Conservation (phyloP, 1,140 invertebrate species). For the Thaumetopoea pityocampa region DNA sequence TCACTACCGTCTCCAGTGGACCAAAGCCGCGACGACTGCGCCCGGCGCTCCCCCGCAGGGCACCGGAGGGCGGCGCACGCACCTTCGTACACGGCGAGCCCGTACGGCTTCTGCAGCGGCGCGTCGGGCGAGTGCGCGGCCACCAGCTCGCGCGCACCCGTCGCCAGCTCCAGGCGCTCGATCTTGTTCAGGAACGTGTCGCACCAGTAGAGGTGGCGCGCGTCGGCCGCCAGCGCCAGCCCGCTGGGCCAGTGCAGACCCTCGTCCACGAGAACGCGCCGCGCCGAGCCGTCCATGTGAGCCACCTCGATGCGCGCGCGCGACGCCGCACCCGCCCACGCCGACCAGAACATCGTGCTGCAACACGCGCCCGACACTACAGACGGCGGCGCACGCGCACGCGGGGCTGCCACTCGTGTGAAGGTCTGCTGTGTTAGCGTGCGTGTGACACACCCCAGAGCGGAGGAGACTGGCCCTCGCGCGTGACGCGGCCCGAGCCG, state of each 20-base stretch:
- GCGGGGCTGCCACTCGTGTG: no score
- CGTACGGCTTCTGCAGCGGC: slow-evolving; percentile 81
- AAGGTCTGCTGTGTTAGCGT: no score
- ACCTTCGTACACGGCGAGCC: slow-evolving; percentile 78
- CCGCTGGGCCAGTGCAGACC: slow-evolving; percentile 90
- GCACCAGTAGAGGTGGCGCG: slow-evolving; percentile 85
- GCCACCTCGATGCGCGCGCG: slow-evolving; percentile 79
- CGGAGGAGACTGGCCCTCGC: no score
- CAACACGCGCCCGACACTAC: slow-evolving; percentile 1
- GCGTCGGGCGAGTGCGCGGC: slow-evolving; percentile 77
- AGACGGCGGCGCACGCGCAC: background rate
- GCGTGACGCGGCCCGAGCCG: background rate
- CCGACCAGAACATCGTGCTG: slow-evolving; percentile 86
- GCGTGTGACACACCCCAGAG: no score
- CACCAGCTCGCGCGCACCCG: slow-evolving; percentile 79
- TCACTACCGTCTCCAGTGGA: no score
- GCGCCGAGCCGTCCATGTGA: slow-evolving; percentile 88
- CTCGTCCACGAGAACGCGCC: slow-evolving; percentile 69
- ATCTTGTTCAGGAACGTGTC: slow-evolving; percentile 84
- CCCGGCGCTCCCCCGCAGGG: no score
- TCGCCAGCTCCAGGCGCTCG: slow-evolving; percentile 86
- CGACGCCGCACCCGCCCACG: slow-evolving; percentile 79
- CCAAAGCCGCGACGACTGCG: no score
- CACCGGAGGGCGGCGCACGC: no score
- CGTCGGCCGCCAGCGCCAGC: slow-evolving; percentile 88